Base-by-base conservation (phyloP, 2,888 invertebrate genomes). In the Lypha dubia region DNA sequence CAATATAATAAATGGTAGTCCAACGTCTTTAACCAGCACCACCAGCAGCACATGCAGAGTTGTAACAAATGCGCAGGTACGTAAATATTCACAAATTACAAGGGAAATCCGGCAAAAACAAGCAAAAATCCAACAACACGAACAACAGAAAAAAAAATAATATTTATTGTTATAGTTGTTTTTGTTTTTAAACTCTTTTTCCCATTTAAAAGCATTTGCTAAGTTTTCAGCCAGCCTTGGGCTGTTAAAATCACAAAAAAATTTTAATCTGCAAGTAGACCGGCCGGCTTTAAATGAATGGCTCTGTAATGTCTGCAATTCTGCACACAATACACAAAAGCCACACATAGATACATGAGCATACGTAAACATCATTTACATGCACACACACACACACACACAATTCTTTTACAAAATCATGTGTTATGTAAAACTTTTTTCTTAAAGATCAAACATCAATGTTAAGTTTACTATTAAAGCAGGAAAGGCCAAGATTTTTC, bases 61-160 rank as follows among this genome's bases (percentile, higher is more conserved):
- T 67, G 65, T 79, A 62, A 65, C 79, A 79, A 85, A 83, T 86
- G 85, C 87, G 86, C 86, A 87, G 86, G 86, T 87, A 87, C 87
- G 85, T 87, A 86, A 76, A 82, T 76, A 74, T 70, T 58, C 56
- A 71, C 68, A 70, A 74, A 77, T 63, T 82, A 76, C 68, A 63
- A 79, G 79, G 79, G 81, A 82, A 82, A 76, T 81, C 75, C 75
- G 75, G 63, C 24, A 73, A 83, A 63, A 67, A 58, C 44, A 62
- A 41, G 46, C 56, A 38, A 56, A 53, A 32, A 70, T 11, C 53
- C 22, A 60, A 67, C 24, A 71, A 46, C 8, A 65, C 11, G 5
- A 73, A 20, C 22, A 63, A 35, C 24, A 76, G 20, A 75, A 9
- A 63, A 24, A 20, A 51, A 41, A 38, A 38, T 11, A 13, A 13